Base-by-base conservation (phyloP, 2,113 vertebrate species). In the Anthoscopus minutus region DNA sequence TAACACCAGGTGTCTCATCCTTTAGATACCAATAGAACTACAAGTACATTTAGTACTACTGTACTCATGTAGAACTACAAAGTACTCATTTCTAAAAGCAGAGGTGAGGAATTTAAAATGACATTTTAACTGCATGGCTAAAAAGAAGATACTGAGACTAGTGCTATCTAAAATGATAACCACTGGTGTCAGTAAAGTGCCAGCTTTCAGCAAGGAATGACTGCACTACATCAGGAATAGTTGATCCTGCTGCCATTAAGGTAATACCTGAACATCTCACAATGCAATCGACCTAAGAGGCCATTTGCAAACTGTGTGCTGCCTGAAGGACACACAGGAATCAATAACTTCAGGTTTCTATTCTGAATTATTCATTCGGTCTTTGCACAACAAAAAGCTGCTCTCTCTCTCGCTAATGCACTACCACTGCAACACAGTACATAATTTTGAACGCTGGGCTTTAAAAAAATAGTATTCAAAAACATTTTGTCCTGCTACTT, bases 301-400 rank as follows among this genome's bases (percentile, higher is more conserved):
- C 71, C 67, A 91, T 93, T 83, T 86, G 42, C 50, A 89, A 80
- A 24, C 33, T 1, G 0, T 42, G 37, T 21, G 24, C 64, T 78
- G 58, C 77, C 40, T 86, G 47, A 80, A 92, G 58, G 81, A 87
- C 0, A 0, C 15, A 30, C 15, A 61, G 50, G 27, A 95, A 96
- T 95, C 95, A 74, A 64, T 88, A 95, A 80, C 33, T 37, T 62
- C 47, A 70, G n/a, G 47, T 64, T 95, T 51, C 79, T 94, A 1
- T 2, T 70, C 71, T 90, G 64, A 93, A 95, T 95, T 93, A 96
- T 96, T 92, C 30, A 94, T 70, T 81, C 2, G 2, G 24, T 11
- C 89, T 44, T 19, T 37, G 42, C 74, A 73, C 54, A 91, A 77
- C 24, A 82, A 40, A 78, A 76, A 93, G 58, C 74, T 71, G 14